Evolutionary conservation across 2,888 invertebrate species (phyloP).

Genomic region (Gasteruption jaculator): DNA sequence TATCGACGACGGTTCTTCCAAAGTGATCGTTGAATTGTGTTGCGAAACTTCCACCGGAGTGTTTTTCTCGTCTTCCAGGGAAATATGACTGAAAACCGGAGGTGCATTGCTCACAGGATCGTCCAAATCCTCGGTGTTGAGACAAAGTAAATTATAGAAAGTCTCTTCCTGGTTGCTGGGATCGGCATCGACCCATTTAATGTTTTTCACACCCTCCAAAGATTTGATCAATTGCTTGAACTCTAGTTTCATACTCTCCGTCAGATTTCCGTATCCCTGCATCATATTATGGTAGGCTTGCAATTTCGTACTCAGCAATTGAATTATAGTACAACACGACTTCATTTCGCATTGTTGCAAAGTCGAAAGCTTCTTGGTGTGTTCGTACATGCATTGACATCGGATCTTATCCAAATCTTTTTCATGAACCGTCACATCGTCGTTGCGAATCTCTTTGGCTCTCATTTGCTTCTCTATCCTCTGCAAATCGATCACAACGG

Average conservation of each 20-base stretch:
- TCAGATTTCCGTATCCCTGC: slow-evolving; percentile 58
- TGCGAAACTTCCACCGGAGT: slow-evolving; percentile 14
- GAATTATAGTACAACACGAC: slow-evolving; percentile 54
- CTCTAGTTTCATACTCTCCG: slow-evolving; percentile 56
- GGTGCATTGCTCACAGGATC: slow-evolving; percentile 33
- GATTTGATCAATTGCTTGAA: slow-evolving; percentile 60
- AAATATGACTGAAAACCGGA: too few species aligned
- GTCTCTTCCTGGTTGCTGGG: slow-evolving; percentile 34
- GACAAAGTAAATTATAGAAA: slow-evolving; percentile 37
- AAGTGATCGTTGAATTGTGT: slow-evolving; percentile 27
- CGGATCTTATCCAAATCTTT: slow-evolving; percentile 32
- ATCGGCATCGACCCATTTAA: slow-evolving; percentile 60
- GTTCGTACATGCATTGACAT: slow-evolving; percentile 47
- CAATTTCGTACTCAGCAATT: slow-evolving; percentile 56
- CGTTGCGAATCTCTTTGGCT: slow-evolving; percentile 28
- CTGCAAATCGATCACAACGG: slow-evolving; percentile 33
- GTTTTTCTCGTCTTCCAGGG: slow-evolving; percentile 24
- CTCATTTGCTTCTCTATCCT: slow-evolving; percentile 27
- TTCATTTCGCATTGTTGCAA: slow-evolving; percentile 56
- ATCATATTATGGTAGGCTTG: slow-evolving; percentile 60
- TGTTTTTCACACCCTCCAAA: slow-evolving; percentile 58
- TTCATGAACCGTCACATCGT: slow-evolving; percentile 26
- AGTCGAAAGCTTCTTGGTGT: slow-evolving; percentile 50
- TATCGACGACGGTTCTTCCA: slow-evolving; percentile 20
- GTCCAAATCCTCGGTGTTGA: slow-evolving; percentile 32